Base-by-base conservation (phyloP, 2,797 vertebrate genomes). In the Sternotherus odoratus region DNA sequence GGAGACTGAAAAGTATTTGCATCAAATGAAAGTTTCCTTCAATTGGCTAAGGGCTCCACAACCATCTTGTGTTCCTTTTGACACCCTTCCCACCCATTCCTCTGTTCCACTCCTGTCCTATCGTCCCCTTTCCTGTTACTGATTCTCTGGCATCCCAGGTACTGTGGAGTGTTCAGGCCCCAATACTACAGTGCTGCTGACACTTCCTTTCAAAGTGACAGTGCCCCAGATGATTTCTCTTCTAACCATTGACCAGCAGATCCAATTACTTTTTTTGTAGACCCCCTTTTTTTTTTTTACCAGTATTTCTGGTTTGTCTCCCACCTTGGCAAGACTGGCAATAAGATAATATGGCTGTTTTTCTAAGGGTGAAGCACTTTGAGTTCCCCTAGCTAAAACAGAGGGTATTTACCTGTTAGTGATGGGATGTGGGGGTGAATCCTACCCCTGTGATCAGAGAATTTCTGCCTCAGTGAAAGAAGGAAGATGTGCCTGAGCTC, bases 171-270 rank as follows among this genome's bases (percentile, higher is more conserved):
- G 79, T 88, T 77, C 83, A 28, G 60, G 26, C 6, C 33, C 91
- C 86, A 36, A 51, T 43, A 92, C 43, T 89, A 28, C 77, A 66
- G 66, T 5, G 12, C 85, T 88, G 60, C 63, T 96, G 93, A 88
- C 46, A n/a, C 57, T n/a, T 36, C 5, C 79, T 77, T 80, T 86
- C 57, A 84, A 90, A 90, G 66, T 75, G 30, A 63, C 43, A 36
- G 50, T 88, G 89, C 30, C 79, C 39, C 94, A 95, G 93, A 90
- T 57, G 53, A 72, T 54, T 74, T 85, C 43, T 92, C 1, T 92
- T 88, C 86, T 63, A 54, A 24, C 46, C 23, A 12, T 72, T 75
- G 77, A 17, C 74, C 54, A 86, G 74, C 66, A 86, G 72, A 82
- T 89, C n/a, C 48, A 43, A 43, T 43, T 49, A 79, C 23, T 36